Evolutionary conservation across 2,888 invertebrate genomes (phyloP).

Genomic region (Stratiomys singularior): DNA sequence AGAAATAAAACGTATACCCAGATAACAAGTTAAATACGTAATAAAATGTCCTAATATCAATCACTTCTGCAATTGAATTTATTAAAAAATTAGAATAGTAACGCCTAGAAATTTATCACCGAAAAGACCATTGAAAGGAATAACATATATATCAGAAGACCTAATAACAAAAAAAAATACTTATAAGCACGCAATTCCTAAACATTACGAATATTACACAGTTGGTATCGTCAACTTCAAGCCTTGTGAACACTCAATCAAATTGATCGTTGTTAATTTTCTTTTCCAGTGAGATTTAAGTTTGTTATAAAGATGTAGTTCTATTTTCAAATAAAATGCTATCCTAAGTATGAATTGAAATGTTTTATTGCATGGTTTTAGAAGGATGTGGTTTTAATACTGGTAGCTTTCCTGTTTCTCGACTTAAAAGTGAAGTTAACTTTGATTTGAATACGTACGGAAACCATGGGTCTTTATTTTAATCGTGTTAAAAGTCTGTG

Average conservation of each 20-base stretch:
- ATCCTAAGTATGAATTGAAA: not conserved
- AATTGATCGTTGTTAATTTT: not conserved
- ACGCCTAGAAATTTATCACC: not conserved
- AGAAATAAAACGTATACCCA: slow-evolving; percentile 43
- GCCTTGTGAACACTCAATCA: not conserved
- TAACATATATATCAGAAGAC: not conserved
- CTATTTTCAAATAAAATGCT: slow-evolving; percentile 1
- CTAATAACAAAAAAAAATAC: not conserved
- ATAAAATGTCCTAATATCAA: not conserved
- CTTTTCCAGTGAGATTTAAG: slow-evolving; percentile 1
- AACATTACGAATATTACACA: not conserved
- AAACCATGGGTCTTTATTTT: too few relatives aligned
- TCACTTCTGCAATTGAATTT: slow-evolving; percentile 5
- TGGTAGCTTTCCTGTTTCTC: too few relatives aligned
- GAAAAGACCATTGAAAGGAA: not conserved
- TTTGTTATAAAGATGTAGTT: slow-evolving; percentile 1
- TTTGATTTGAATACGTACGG: too few relatives aligned
- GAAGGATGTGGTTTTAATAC: too few relatives aligned
- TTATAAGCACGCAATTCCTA: not conserved
- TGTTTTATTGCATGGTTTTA: too few relatives aligned
- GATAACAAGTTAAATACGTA: slow-evolving; percentile 2
- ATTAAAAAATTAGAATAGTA: not conserved
- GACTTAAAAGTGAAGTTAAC: too few relatives aligned
- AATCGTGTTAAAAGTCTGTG: too few relatives aligned
- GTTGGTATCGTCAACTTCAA: not conserved